Conservation (phyloP, 2,888 invertebrate genomes). For the Lysandra bellargus region DNA sequence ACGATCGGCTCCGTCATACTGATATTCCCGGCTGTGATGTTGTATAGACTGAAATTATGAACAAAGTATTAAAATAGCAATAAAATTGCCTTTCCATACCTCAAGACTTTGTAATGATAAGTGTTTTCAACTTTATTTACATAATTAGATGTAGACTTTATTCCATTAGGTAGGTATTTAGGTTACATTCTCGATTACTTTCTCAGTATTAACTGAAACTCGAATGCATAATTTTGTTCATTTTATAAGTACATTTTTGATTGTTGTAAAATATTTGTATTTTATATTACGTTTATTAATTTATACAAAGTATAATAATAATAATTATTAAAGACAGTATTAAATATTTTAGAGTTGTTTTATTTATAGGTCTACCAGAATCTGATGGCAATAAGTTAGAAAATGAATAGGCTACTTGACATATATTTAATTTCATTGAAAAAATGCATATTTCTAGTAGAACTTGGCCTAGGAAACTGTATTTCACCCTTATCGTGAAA, state of each 20-base stretch:
- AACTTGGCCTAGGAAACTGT: too few species aligned
- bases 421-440: too few species aligned
- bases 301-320: slow-evolving; percentile 7
- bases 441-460: too few species aligned
- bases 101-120: not conserved
- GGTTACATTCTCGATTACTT: not conserved
- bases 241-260: not conserved
- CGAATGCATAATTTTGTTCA: not conserved
- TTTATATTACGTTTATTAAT: slow-evolving; percentile 19
- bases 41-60: slow-evolving; percentile 73
- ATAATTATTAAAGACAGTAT: slow-evolving; percentile 7
- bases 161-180: not conserved
- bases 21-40: slow-evolving; percentile 86
- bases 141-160: not conserved
- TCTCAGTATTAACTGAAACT: slow-evolving; percentile 4
- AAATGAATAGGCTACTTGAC: too few species aligned
- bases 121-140: not conserved
- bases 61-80: slow-evolving; percentile 42
- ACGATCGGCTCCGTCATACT: slow-evolving; percentile 88
- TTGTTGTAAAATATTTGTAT: slow-evolving; percentile 24
- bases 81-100: slow-evolving; percentile 27
- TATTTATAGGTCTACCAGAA: too few species aligned
- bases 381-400: too few species aligned
- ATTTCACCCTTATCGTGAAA: too few species aligned
- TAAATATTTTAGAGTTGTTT: not conserved